Conservation (phyloP, 2,797 vertebrate species). For the Furcifer pardalis region DNA sequence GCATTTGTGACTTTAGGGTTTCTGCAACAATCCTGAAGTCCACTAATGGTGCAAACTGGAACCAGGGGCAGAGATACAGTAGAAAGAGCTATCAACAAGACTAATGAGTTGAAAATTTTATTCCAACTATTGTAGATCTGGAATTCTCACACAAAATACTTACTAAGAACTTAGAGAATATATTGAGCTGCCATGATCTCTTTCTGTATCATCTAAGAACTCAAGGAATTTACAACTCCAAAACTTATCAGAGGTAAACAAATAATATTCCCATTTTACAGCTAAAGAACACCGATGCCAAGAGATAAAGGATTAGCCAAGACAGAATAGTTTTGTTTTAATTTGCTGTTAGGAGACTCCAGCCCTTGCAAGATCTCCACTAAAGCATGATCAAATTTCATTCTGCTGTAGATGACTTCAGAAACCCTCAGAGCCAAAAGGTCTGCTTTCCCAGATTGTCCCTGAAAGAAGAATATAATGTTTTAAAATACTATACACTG, state of each 20-base stretch:
- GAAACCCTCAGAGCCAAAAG: neutral
- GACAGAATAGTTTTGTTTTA: neutral
- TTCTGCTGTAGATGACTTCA: neutral
- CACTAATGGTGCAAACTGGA: neutral
- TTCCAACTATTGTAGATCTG: neutral
- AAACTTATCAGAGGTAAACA: neutral
- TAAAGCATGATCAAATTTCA: neutral
- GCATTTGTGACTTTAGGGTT: neutral
- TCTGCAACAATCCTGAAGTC: neutral
- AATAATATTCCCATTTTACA: neutral
- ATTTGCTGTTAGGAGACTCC: neutral
- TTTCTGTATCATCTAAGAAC: no score
- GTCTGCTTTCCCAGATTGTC: neutral
- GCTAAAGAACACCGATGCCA: neutral
- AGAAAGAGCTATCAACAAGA: neutral
- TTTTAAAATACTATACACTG: neutral
- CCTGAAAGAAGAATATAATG: neutral
- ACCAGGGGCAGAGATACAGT: neutral
- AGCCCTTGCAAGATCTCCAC: neutral
- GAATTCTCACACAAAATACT: neutral
- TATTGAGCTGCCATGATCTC: neutral
- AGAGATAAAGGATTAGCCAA: neutral
- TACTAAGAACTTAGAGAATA: neutral
- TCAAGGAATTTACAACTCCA: no score
- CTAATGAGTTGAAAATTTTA: neutral